A percentile compares a stretch with the other conserved stretches of the same genome.
phyloP scores from a whole-genome alignment of 2,113 vertebrate species.

The Neomonachus schauinslandi region DNA sequence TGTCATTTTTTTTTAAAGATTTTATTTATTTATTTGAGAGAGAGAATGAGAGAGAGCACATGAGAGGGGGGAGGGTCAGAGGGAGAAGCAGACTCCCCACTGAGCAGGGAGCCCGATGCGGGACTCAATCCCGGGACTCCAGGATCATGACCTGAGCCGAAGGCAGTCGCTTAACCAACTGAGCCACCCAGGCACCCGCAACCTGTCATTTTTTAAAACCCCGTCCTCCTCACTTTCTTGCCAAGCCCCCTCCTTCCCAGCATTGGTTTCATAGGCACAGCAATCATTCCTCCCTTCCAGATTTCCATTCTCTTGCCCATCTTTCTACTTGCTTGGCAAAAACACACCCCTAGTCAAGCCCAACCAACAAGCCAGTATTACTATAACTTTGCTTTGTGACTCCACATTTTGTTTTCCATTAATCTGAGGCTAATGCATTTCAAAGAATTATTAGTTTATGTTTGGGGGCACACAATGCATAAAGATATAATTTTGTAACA shows the following conservation, averaged over 20 bases:
- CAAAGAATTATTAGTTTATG: neutral
- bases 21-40: too few species aligned
- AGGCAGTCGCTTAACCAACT: too few species aligned
- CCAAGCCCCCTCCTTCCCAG: neutral
- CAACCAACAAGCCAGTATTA: too few species aligned
- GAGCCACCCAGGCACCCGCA: too few species aligned
- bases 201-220: neutral
- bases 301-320: neutral
- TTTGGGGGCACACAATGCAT: neutral
- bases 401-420: neutral
- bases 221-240: neutral
- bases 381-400: neutral
- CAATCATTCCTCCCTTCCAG: rapidly evolving
- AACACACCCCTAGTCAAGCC: neutral
- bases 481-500: neutral
- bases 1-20: neutral
- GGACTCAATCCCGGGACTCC: too few species aligned
- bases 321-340: neutral
- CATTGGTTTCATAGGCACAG: rapidly evolving
- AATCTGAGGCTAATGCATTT: neutral
- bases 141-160: too few species aligned
- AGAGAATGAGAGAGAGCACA: too few species aligned
- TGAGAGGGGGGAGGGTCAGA: too few species aligned
- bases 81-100: too few species aligned
- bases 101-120: too few species aligned